Evolutionary conservation across 2,888 invertebrate species (phyloP).

Genomic region (Platypus cylindrus): DNA sequence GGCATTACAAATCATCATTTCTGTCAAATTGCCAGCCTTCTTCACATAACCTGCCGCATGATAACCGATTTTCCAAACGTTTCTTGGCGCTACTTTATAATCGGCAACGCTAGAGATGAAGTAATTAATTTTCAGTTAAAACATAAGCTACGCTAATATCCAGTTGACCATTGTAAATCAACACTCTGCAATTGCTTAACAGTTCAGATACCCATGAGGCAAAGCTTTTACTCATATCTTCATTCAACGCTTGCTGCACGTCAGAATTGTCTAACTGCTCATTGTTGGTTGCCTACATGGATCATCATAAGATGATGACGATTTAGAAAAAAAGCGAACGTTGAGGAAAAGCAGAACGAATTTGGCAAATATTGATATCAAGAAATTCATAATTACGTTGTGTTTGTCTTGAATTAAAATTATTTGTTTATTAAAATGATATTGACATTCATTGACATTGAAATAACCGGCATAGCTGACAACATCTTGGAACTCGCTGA

Average conservation of each 20-base stretch:
- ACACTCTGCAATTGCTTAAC: slow-evolving; percentile 50
- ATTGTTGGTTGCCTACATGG: slow-evolving; percentile 9
- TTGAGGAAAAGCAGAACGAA: too few species aligned
- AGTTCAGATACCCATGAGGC: slow-evolving; percentile 38
- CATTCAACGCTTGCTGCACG: slow-evolving; percentile 5
- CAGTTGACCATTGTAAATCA: slow-evolving; percentile 78
- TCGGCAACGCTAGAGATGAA: slow-evolving; percentile 54
- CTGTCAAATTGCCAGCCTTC: slow-evolving; percentile 52
- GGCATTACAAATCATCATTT: slow-evolving; percentile 60
- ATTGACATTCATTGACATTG: slow-evolving; percentile 67
- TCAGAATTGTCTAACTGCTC: too few species aligned
- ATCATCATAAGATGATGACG: too few species aligned
- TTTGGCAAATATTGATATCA: too few species aligned
- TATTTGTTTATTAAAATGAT: too few species aligned
- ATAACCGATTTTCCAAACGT: slow-evolving; percentile 51
- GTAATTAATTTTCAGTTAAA: slow-evolving; percentile 62
- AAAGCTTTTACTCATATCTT: slow-evolving; percentile 10
- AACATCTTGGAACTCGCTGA: slow-evolving; percentile 35
- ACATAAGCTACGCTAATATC: slow-evolving; percentile 83
- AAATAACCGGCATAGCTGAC: slow-evolving; percentile 63
- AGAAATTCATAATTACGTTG: too few species aligned
- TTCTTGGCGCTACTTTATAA: slow-evolving; percentile 49
- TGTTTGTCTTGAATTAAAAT: too few species aligned
- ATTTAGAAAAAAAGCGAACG: too few species aligned
- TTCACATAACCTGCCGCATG: slow-evolving; percentile 63